A percentile compares a stretch with the other conserved stretches of the same genome.
These are phyloP conservation scores for Altica lythri DNA, from an alignment of 2,888 invertebrate genomes.

Conservation along the genomic window DNA sequence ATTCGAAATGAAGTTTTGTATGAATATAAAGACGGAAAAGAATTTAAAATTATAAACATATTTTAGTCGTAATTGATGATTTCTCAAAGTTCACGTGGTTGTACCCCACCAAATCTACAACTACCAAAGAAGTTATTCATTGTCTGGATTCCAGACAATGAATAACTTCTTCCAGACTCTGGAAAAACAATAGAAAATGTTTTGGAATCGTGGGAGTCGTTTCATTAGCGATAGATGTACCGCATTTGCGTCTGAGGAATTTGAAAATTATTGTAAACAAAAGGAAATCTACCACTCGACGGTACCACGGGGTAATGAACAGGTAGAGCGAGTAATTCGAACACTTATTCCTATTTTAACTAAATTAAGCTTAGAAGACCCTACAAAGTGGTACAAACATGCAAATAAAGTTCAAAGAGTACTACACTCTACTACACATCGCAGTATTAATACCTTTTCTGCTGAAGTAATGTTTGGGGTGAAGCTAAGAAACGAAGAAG, in stretches of 20 bases:
- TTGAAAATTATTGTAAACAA: too few species aligned
- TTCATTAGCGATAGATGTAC: conserved; percentile 47
- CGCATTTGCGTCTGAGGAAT: too few species aligned
- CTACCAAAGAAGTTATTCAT: conserved; percentile 39
- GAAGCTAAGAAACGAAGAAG: too few species aligned
- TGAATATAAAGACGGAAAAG: conserved; percentile 33
- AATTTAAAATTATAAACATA: conserved; percentile 42
- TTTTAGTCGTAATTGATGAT: conserved; percentile 46
- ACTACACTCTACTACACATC: conserved; percentile 43
- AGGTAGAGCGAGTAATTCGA: conserved; percentile 51
- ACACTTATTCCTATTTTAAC: too few species aligned
- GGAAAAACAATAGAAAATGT: conserved; percentile 30
- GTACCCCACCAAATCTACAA: conserved; percentile 45
- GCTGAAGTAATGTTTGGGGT: too few species aligned
- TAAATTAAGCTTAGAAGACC: too few species aligned
- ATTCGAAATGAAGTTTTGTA: conserved; percentile 38
- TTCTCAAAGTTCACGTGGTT: conserved; percentile 49
- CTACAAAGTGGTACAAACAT: too few species aligned
- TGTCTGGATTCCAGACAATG: too few species aligned
- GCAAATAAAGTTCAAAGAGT: conserved; percentile 40
- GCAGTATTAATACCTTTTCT: conserved; percentile 41
- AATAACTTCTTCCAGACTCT: too few species aligned
- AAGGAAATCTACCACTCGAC: conserved; percentile 46
- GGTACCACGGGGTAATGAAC: conserved; percentile 50
- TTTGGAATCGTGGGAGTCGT: conserved; percentile 39